Base-by-base conservation (phyloP, 2,888 invertebrate genomes). In the Hipparchia sbordonii region DNA sequence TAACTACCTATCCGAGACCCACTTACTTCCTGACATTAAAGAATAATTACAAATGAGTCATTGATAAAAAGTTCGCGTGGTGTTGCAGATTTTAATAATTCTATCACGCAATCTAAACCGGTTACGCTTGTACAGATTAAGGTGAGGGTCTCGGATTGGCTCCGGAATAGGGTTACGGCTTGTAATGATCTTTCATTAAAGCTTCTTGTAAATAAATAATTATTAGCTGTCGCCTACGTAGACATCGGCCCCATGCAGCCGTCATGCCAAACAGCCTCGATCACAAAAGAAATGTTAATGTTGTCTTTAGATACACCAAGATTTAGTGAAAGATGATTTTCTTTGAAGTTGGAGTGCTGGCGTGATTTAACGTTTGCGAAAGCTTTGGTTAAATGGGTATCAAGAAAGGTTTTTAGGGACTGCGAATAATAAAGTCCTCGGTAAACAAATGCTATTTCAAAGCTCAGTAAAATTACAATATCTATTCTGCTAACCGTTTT, bases 141-240 rank as follows among this genome's bases (percentile, higher is more conserved):
- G 90, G 91, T 92, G 90, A 92, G 86, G 92, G 92, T 83, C 87
- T 77, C 48, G 84, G 65, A 76, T 81, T 78, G 74, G 77, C 85
- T 84, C 83, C 23, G 46, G 46, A 63, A 56, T 56, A 63, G 70
- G 62, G 70, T 54, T 62, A 70, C 69, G 8, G 56, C 45, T 54
- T 46, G 45, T 59, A 68, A 51, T 68, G 23, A 68, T 60, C 39
- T 52, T 68, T 51, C n/a, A 68, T 60, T 39, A 61, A 59, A 12
- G 33, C 57, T 59, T 57, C 12, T 56, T 45, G 12, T n/a, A 65
- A 62, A 63, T 51, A 8, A 63, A 10, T 48, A 63, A 10, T 48
- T 12, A 51, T 2, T 39, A 39, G 33, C 51, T 63, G 23, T 63
- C 23, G 13, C 46, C 63, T 48, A 10, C 5, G 51, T n/a, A 23